Evolutionary conservation across 2,888 invertebrate genomes (phyloP).

Genomic region (Lepidonotus clava): DNA sequence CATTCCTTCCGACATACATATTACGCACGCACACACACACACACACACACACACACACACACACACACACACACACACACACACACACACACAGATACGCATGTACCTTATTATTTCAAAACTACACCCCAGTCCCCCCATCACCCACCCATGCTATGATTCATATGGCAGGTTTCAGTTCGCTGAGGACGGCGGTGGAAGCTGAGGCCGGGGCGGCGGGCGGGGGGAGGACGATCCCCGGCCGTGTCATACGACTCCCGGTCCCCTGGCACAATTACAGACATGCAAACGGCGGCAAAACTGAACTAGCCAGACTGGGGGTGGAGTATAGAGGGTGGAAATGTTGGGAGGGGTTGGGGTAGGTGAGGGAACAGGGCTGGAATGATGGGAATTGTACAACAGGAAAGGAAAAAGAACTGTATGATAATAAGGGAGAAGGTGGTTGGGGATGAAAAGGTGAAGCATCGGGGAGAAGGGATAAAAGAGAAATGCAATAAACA

Average conservation of each 20-base stretch:
- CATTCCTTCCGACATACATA: not conserved
- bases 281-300: not conserved
- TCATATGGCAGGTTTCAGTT: not conserved
- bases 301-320: too few relatives aligned
- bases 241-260: not conserved
- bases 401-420: not conserved
- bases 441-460: not conserved
- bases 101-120: not conserved
- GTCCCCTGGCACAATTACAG: not conserved
- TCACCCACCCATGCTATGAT: not conserved
- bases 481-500: not conserved
- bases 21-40: not conserved
- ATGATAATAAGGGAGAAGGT: not conserved
- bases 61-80: not conserved
- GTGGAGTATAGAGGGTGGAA: not conserved
- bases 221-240: not conserved
- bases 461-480: not conserved
- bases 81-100: not conserved
- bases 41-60: not conserved
- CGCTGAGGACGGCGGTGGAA: not conserved
- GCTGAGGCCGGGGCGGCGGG: not conserved
- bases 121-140: not conserved
- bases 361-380: not conserved
- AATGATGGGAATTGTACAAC: not conserved
- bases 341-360: not conserved